A percentile compares a stretch with the other conserved stretches of the same genome.
Evolutionary conservation across 2,888 invertebrate genomes (phyloP).

Genomic region (Abrostola tripartita): DNA sequence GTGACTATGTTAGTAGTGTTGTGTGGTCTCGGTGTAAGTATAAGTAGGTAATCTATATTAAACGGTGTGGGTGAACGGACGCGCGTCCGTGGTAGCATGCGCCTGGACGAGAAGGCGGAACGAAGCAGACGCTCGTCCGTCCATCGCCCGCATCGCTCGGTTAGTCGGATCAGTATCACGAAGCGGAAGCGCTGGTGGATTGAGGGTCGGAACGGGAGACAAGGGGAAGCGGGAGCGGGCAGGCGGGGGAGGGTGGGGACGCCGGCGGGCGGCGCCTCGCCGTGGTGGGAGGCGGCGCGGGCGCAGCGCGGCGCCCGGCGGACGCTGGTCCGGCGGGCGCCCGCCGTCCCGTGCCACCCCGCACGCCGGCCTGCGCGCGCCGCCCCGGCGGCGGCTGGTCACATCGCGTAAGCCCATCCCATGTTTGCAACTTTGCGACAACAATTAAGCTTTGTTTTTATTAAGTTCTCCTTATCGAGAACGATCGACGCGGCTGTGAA

Average conservation of each 20-base stretch:
- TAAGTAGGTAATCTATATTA: conserved; percentile 69
- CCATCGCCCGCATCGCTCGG: conserved; percentile 79
- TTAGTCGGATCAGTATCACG: conserved; percentile 83
- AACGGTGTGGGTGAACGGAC: conserved; percentile 81
- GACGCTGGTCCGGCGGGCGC: conserved; percentile 75
- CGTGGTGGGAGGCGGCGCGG: conserved; percentile 83
- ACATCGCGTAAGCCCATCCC: conserved; percentile 93
- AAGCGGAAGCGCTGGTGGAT: conserved; percentile 82
- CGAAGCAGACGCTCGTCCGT: conserved; percentile 81
- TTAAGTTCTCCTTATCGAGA: conserved; percentile 73
- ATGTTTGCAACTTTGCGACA: conserved; percentile 87
- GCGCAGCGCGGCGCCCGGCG: conserved; percentile 73
- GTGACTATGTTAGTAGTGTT: conserved; percentile 86
- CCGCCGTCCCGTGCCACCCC: conserved; percentile 81
- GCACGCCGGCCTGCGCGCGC: conserved; percentile 78
- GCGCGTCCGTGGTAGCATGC: conserved; percentile 69
- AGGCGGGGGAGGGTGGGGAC: conserved; percentile 61
- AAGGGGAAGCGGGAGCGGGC: conserved; percentile 45
- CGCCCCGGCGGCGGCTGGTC: conserved; percentile 90
- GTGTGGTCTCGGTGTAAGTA: conserved; percentile 81
- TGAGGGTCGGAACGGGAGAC: conserved; percentile 54
- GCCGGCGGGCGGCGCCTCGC: conserved; percentile 81
- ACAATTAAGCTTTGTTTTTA: conserved; percentile 88
- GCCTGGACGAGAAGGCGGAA: conserved; percentile 42
- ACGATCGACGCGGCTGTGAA: conserved; percentile 86